Conservation (phyloP, 2,888 invertebrate species). For the Vesta saturnalis region DNA sequence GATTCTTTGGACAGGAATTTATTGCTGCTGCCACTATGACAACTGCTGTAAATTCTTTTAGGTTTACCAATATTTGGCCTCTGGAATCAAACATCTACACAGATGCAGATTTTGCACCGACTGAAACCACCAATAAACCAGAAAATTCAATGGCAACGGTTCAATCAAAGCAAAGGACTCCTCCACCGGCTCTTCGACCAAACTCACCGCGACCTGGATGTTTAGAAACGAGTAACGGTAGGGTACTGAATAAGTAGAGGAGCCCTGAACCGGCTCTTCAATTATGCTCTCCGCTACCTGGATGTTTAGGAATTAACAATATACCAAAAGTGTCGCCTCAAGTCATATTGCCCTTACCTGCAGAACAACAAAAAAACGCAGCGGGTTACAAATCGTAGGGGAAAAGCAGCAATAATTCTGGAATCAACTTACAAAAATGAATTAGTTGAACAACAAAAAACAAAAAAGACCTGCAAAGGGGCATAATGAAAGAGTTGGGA, state of each 20-base stretch:
- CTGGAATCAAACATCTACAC: background rate
- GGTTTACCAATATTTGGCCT: background rate
- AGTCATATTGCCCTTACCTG: background rate
- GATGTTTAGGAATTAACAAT: background rate
- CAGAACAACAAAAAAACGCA: too few relatives aligned
- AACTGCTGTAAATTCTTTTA: constrained; percentile 1
- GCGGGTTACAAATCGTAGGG: background rate
- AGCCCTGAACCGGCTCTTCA: background rate
- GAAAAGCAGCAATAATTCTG: constrained; percentile 3
- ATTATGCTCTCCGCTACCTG: background rate
- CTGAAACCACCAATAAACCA: background rate
- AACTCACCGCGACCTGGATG: background rate
- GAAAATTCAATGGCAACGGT: constrained; percentile 3
- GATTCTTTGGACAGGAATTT: too few relatives aligned
- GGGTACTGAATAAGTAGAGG: background rate
- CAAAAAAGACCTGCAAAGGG: constrained; percentile 2
- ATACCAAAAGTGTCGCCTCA: background rate
- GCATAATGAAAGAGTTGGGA: constrained; percentile 3
- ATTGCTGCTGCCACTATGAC: background rate
- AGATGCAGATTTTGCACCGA: background rate
- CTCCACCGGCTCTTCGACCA: constrained; percentile 6
- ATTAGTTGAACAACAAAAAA: constrained; percentile 10
- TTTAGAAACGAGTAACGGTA: constrained; percentile 1
- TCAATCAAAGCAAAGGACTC: background rate
- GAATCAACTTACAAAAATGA: constrained; percentile 6